Conservation (phyloP, 2,113 vertebrate genomes). For the Oostethus manadensis region DNA sequence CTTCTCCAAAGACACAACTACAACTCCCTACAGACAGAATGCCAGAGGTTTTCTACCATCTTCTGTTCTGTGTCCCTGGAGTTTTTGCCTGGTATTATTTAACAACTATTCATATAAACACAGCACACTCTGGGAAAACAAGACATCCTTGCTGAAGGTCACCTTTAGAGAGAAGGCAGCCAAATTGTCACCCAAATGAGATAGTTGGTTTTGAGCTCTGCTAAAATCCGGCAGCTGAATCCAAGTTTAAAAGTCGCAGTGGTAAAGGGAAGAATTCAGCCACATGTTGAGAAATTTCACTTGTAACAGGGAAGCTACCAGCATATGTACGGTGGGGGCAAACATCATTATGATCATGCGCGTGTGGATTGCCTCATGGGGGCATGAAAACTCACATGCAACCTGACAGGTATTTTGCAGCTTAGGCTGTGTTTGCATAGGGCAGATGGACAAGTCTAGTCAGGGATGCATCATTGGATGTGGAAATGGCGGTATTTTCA, state of each 20-base stretch:
- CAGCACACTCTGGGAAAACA: background rate
- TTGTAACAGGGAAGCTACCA: background rate
- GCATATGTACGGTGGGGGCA: background rate
- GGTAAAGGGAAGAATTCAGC: background rate
- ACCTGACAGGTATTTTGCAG: background rate
- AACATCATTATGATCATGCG: background rate
- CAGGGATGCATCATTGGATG: background rate
- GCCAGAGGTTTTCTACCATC: conserved; percentile 38
- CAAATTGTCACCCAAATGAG: background rate
- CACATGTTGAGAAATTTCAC: background rate
- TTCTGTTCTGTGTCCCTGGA: conserved; percentile 17
- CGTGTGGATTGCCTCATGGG: background rate
- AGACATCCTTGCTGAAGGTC: background rate
- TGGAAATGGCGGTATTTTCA: too few species aligned
- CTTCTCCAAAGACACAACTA: conserved; percentile 40
- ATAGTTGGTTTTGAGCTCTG: too few species aligned
- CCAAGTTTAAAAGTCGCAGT: background rate
- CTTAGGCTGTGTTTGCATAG: background rate
- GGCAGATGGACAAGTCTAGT: background rate
- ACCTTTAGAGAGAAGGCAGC: background rate
- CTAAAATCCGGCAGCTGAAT: background rate
- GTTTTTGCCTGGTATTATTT: too few species aligned
- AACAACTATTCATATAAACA: background rate
- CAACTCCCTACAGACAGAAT: conserved; percentile 38
- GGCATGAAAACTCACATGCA: conserved; percentile 2